Evolutionary conservation across 1,140 invertebrate genomes (phyloP).

Genomic region (Pteromalus puparum): DNA sequence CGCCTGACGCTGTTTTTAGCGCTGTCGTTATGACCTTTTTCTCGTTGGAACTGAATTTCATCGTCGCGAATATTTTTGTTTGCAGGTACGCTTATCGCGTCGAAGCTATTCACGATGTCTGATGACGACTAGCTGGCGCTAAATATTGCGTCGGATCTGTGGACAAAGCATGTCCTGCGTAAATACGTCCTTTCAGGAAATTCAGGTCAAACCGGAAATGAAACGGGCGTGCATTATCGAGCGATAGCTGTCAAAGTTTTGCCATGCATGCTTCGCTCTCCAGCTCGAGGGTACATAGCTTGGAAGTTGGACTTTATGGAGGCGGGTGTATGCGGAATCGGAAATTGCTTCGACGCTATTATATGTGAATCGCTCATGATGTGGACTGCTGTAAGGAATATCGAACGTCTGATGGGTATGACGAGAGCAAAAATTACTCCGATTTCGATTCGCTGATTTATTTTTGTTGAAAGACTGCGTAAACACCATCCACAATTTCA

Average conservation of each 20-base stretch:
- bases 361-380: neutral
- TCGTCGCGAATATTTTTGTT: neutral
- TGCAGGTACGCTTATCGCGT: no score
- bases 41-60: neutral
- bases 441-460: no score
- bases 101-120: neutral
- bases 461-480: neutral
- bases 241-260: conserved; percentile 50
- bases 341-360: conserved; percentile 52
- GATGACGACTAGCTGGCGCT: neutral
- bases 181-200: conserved; percentile 53
- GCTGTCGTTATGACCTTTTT: neutral
- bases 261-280: neutral
- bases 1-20: neutral
- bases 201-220: conserved; percentile 53
- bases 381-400: no score
- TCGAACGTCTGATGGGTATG: neutral
- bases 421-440: neutral
- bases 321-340: conserved; percentile 50
- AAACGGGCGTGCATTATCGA: conserved; percentile 50
- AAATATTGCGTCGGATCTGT: neutral
- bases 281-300: neutral
- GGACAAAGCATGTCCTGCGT: conserved; percentile 33
- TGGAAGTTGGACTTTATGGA: conserved; percentile 22
- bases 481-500: neutral